These are phyloP conservation scores for Elephas maximus DNA, from an alignment of 2,113 vertebrate species.

Conservation along the genomic window DNA sequence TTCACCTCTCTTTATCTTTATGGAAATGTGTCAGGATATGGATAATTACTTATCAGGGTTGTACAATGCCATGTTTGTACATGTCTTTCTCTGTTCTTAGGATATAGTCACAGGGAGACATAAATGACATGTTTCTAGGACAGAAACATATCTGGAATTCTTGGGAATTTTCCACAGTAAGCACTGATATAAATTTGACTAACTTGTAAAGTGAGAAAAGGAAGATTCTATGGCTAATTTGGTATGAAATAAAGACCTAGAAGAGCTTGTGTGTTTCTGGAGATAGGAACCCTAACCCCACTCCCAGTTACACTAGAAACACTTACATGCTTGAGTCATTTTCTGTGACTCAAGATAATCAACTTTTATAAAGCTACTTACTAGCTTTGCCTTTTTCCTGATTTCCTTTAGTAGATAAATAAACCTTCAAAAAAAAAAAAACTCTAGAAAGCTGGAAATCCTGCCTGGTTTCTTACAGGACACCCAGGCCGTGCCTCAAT, in stretches of 20 bases:
- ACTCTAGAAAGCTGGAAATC: neutral
- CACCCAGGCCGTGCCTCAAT: neutral
- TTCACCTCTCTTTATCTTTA: neutral
- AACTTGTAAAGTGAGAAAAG: neutral
- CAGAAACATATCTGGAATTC: neutral
- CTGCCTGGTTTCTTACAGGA: neutral
- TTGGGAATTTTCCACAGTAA: neutral
- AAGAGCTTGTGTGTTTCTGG: neutral
- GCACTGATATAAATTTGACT: neutral
- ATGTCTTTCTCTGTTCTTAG: conserved; percentile 22
- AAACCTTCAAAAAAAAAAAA: neutral
- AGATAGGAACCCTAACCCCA: neutral
- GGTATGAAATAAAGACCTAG: neutral
- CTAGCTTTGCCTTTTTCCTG: neutral
- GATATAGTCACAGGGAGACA: neutral
- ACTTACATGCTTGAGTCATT: neutral
- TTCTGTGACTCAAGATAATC: conserved; percentile 28
- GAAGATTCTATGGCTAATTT: neutral
- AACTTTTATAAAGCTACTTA: neutral
- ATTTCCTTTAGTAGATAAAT: conserved; percentile 36
- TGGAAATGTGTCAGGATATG: neutral
- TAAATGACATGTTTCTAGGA: neutral
- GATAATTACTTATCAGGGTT: neutral
- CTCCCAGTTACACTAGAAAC: neutral
- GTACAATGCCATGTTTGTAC: neutral